A percentile compares a stretch with the other conserved stretches of the same genome.
phyloP scores from a whole-genome alignment of 2,888 invertebrate genomes.

The Dolichopus griseipennis region DNA sequence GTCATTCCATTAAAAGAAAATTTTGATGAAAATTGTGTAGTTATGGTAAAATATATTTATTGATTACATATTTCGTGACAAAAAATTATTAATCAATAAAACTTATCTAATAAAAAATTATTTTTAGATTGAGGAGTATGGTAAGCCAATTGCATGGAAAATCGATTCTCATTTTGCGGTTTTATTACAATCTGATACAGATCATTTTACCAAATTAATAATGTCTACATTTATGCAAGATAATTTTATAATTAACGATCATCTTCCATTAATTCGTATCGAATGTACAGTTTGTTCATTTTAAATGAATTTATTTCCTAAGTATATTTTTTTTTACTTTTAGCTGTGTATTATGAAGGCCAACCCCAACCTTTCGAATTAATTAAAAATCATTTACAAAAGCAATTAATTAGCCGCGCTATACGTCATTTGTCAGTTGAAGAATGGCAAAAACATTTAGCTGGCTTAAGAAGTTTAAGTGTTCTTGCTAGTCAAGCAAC shows the following conservation, averaged over 20 bases:
- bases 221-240: conserved; percentile 63
- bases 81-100: neutral
- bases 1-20: conserved; percentile 26
- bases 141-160: conserved; percentile 71
- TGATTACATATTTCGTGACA: neutral
- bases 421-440: conserved; percentile 31
- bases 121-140: conserved; percentile 66
- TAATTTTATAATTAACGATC: conserved; percentile 66
- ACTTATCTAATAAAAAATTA: conserved; percentile 7
- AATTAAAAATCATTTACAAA: conserved; percentile 42
- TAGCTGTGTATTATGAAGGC: conserved; percentile 54
- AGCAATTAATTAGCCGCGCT: conserved; percentile 36
- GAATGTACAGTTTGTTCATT: conserved; percentile 50
- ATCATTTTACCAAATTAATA: conserved; percentile 59
- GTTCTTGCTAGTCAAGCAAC: conserved; percentile 41
- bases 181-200: conserved; percentile 67
- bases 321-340: conserved; percentile 23
- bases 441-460: conserved; percentile 41
- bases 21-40: neutral
- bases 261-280: conserved; percentile 62
- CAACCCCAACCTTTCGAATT: conserved; percentile 48
- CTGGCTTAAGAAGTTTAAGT: conserved; percentile 35
- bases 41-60: neutral
- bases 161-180: conserved; percentile 64
- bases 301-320: conserved; percentile 7